Evolutionary conservation across 2,888 invertebrate species (phyloP), one percentile per base, ranked within the genome.

Genomic region (Dynastes grantii): DNA sequence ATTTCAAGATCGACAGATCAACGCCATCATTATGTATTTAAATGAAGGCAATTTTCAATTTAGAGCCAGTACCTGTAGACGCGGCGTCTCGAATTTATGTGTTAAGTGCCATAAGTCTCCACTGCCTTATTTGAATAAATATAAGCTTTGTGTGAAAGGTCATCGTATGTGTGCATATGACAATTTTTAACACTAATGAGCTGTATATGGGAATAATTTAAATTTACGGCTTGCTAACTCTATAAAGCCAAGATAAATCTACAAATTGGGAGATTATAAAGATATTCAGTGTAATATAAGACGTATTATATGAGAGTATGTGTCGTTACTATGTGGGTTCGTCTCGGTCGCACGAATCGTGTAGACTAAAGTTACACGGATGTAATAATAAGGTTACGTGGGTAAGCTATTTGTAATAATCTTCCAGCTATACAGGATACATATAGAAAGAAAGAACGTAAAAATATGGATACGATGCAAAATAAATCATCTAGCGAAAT

Each of bases 11-110:
- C 29, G 16, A 9, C 61, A 22, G 37, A 45, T 45, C 40, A 45
- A 40, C 9, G 67, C 49, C 9, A 53, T 53, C n/a, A 45, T 64
- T 64, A 64, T 29, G n/a, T 40, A 67, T 67, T 45, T 67, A 67
- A 67, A 67, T 67, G 67, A 67, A 37, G 40, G 45, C 67, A 45
- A 45, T 67, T 67, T 67, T n/a, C 16, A 67, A 45, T 45, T 40
- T 67, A 67, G 40, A 37, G 3, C 45, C 67, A 67, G 45, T 45
- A 67, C 37, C 22, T 45, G 16, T 45, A 67, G 67, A 67, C 67
- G 16, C n/a, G 40, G 16, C 45, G 45, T 67, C 67, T 67, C 13
- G 6, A 13, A 5, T 37, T 45, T 45, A 37, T 67, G 63, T 63
- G 63, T 32, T 63, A 55, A 55, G 55, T 22, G n/a, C 55, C 4